Evolutionary conservation across 2,113 vertebrate genomes (phyloP).

Genomic region (Ciconia boyciana): DNA sequence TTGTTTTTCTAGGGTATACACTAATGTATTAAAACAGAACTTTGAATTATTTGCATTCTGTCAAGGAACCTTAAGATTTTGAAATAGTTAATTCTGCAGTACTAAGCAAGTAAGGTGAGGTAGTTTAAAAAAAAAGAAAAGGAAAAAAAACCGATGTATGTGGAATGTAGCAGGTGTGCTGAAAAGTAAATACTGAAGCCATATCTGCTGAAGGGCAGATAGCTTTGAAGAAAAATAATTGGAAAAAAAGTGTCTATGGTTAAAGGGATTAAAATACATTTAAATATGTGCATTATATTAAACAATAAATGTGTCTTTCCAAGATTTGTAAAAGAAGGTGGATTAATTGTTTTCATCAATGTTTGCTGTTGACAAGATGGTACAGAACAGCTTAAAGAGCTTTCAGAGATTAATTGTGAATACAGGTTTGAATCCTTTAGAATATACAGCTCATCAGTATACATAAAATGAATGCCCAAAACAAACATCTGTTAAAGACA

Average conservation of each 20-base stretch:
- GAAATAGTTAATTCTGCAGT: neutral
- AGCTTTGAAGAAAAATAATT: slow-evolving; percentile 19
- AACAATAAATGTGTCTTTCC: neutral
- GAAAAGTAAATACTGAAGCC: neutral
- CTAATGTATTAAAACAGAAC: neutral
- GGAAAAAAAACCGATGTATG: neutral
- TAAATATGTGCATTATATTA: neutral
- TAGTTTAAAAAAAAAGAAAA: neutral
- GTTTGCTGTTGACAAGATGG: neutral
- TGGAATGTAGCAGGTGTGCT: neutral
- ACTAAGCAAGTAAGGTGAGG: neutral
- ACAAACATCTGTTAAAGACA: neutral
- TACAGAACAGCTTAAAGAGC: neutral
- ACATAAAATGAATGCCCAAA: neutral
- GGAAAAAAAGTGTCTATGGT: neutral
- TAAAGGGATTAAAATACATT: slow-evolving; percentile 9
- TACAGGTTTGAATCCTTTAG: neutral
- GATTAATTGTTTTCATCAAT: neutral
- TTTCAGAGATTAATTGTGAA: slow-evolving; percentile 21
- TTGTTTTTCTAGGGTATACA: neutral
- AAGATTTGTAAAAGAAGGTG: neutral
- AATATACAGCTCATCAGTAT: neutral
- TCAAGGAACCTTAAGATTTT: neutral
- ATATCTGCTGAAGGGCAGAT: neutral
- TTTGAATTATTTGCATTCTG: neutral